These are phyloP conservation scores for Gobionotothen gibberifrons DNA, from an alignment of 2,797 vertebrate species.

Conservation along the genomic window DNA sequence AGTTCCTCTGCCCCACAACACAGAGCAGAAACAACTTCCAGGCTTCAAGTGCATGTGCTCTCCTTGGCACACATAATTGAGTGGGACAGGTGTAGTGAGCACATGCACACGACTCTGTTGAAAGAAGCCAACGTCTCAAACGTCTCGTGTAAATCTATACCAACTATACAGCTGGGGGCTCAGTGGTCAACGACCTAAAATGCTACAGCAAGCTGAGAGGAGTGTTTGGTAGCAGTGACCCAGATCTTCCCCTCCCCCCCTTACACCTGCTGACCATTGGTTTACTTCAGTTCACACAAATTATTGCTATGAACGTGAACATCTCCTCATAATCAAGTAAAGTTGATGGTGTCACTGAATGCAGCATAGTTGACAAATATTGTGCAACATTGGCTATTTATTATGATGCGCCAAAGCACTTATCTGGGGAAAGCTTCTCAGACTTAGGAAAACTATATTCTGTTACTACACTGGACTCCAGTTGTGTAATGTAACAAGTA, in stretches of 20 bases:
- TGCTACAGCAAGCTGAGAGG: slow-evolving; percentile 36
- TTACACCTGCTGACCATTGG: slow-evolving; percentile 43
- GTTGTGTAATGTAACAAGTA: too few species aligned
- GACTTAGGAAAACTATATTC: too few species aligned
- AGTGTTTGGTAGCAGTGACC: slow-evolving; percentile 44
- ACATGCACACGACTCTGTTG: slow-evolving; percentile 21
- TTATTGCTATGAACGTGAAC: not conserved
- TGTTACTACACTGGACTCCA: too few species aligned
- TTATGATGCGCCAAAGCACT: not conserved
- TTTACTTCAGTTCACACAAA: slow-evolving; percentile 2
- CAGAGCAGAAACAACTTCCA: slow-evolving; percentile 23
- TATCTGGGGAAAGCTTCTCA: not conserved
- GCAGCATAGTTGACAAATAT: not conserved
- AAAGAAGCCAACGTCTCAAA: slow-evolving; percentile 31
- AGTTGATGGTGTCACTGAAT: slow-evolving; percentile 2
- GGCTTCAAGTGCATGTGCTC: not conserved
- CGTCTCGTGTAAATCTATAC: slow-evolving; percentile 63
- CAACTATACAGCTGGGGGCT: slow-evolving; percentile 42
- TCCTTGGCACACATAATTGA: slow-evolving; percentile 40
- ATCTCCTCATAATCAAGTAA: not conserved
- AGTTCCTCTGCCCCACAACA: not conserved
- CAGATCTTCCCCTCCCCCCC: slow-evolving; percentile 31
- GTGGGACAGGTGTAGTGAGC: slow-evolving; percentile 66
- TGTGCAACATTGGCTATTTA: not conserved
- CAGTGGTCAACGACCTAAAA: slow-evolving; percentile 28